phyloP scores from a whole-genome alignment of 1,140 invertebrate genomes.

The Hydropsyche tenuis region DNA sequence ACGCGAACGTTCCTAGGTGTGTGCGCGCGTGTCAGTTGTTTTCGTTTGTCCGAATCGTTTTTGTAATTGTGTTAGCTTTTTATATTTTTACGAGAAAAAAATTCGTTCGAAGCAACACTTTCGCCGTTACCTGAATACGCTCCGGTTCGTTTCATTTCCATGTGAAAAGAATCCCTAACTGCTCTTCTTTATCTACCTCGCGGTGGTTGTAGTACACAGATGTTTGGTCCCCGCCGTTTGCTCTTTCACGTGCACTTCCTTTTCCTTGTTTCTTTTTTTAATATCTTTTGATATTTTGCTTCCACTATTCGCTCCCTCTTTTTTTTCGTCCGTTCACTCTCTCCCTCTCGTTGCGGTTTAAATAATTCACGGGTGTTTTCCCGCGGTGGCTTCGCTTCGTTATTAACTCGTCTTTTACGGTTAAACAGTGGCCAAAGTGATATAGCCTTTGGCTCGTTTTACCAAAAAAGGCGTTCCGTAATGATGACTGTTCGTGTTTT shows the following conservation, averaged over 20 bases:
- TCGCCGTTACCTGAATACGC: not conserved
- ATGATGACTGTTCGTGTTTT: conserved; percentile 17
- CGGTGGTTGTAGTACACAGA: too few species aligned
- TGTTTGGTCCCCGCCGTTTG: not conserved
- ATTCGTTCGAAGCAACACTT: too few species aligned
- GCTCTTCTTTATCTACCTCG: conserved; percentile 16
- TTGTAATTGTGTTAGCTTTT: not conserved
- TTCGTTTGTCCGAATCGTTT: too few species aligned
- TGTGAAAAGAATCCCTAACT: conserved; percentile 20
- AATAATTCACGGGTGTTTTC: not conserved
- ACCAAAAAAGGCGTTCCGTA: conserved; percentile 20
- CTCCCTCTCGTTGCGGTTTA: not conserved
- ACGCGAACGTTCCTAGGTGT: too few species aligned
- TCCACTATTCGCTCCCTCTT: not conserved
- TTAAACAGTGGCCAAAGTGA: not conserved
- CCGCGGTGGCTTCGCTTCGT: too few species aligned
- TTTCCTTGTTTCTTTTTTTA: not conserved
- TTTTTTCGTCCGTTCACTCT: not conserved
- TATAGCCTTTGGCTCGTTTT: conserved; percentile 22
- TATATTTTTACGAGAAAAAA: not conserved
- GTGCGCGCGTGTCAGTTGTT: too few species aligned
- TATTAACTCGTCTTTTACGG: not conserved
- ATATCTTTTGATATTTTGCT: not conserved
- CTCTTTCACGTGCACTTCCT: conserved; percentile 20
- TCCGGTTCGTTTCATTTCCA: conserved; percentile 16